Base-by-base conservation (phyloP, 2,888 invertebrate species). In the Agonopterix heracliana region DNA sequence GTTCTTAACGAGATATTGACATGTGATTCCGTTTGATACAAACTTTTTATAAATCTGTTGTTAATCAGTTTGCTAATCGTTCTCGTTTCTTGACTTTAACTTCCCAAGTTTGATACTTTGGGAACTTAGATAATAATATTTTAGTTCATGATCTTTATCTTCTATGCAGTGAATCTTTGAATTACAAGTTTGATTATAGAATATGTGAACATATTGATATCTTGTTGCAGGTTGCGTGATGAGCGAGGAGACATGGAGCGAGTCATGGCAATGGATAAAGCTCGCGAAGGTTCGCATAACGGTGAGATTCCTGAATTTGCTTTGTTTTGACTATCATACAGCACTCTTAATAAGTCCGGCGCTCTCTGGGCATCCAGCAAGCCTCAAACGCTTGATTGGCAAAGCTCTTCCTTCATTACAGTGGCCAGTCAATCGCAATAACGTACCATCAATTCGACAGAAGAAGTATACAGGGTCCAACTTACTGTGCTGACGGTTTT, bases 261-360 rank as follows among this genome's bases (percentile, higher is more conserved):
- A 79, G 93, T 93, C 61, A 89, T 94, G 79, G 93, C 93, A 52
- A 90, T 93, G 85, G 96, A 93, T 78, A 96, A 96, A 90, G 94
- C 94, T 57, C 91, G 95, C 78, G 96, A 96, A 73, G 95, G 95
- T 81, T 95, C 96, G 71, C 94, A 95, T 90, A 95, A 96, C 89
- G 95, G 96, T 96, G 89, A 92, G 10, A 5, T n/a, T 7, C 9
- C 26, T 26, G 26, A 26, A 26, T 26, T 26, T 5, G 17, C 17
- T 17, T 13, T 8, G n/a, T 41, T 12, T n/a, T 36, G 36, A 36
- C 9, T 36, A 2, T n/a, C 2, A 17, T 2, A 17, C 4, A 17
- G 4, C 17, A 17, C 17, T 4, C 17, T 4, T 17, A 4, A 17
- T 17, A 17, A 17, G 17, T 17, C 17, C 17, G n/a, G n/a, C n/a